These are phyloP conservation scores for Watsonalla cultraria DNA, from an alignment of 2,888 invertebrate species.

Conservation along the genomic window DNA sequence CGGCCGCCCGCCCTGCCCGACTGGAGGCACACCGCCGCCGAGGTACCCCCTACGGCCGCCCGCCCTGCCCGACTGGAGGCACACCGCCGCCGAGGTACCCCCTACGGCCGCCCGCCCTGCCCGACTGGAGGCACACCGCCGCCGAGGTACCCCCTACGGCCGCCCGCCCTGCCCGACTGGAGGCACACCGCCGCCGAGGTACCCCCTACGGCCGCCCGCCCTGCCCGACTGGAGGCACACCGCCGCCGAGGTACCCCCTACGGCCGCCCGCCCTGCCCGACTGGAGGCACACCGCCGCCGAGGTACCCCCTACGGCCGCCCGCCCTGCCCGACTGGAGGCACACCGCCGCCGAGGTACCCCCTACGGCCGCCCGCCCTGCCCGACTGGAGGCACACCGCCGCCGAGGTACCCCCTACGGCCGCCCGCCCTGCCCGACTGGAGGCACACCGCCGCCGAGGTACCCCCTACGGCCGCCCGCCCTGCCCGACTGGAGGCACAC, in stretches of 20 bases:
- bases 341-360: conserved; percentile 84
- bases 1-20: no score
- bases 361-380: conserved; percentile 89
- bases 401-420: conserved; percentile 80
- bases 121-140: no score
- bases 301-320: no score
- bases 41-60: conserved; percentile 85
- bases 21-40: conserved; percentile 76
- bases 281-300: no score
- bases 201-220: no score
- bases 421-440: no score
- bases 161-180: conserved; percentile 87
- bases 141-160: conserved; percentile 87
- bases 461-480: conserved; percentile 85
- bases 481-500: conserved; percentile 87
- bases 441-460: conserved; percentile 89
- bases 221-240: conserved; percentile 88
- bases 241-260: conserved; percentile 40
- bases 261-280: neutral
- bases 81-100: conserved; percentile 78
- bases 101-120: no score
- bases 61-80: conserved; percentile 89
- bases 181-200: conserved; percentile 85
- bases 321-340: no score
- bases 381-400: conserved; percentile 86